Base-by-base conservation (phyloP, 2,797 vertebrate species). In the Halcyon badia region DNA sequence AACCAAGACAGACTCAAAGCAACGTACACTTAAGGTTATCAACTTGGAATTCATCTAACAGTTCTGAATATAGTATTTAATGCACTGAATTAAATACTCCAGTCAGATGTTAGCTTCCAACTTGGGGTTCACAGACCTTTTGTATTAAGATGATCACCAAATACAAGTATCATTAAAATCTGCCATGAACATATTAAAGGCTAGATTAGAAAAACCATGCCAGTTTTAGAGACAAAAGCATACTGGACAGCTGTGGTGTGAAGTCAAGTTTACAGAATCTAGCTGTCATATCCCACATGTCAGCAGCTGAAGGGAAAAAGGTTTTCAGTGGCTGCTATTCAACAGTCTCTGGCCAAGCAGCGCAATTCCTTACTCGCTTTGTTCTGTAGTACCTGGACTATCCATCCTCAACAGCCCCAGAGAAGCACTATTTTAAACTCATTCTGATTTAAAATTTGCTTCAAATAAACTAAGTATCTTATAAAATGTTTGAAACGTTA, bases 161-260 rank as follows among this genome's bases (percentile, higher is more conserved):
- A 46, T 39, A 70, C 13, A 79, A 49, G 62, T 39, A 62, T 11
- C 22, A 51, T 28, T 33, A 35, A 76, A 89, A 64, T 26, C 64
- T 95, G 68, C 84, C 42, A 14, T 3, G 14, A 61, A 17, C 72
- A 33, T 3, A 11, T 1, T 10, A 13, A 49, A 79, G 33, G 46
- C 18, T 25, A 13, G 18, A 16, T 35, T 4, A 68, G 71, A 35
- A 65, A 18, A 54, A 52, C 51, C 10, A 15, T 12, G 22, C 33
- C 24, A 18, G 0, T 0, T 1, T 20, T 1, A 17, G 17, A 54
- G 41, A 48, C 24, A 25, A 24, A 46, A 77, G 18, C 15, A 22
- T 3, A 24, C 2, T 0, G 0, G 37, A 41, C 69, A 57, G 6
- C 1, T 1, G 31, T n/a, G n/a, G 65, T 18, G 69, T 61, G n/a